Evolutionary conservation across 2,113 vertebrate genomes (phyloP).

Genomic region (Vulpes ferrilata): DNA sequence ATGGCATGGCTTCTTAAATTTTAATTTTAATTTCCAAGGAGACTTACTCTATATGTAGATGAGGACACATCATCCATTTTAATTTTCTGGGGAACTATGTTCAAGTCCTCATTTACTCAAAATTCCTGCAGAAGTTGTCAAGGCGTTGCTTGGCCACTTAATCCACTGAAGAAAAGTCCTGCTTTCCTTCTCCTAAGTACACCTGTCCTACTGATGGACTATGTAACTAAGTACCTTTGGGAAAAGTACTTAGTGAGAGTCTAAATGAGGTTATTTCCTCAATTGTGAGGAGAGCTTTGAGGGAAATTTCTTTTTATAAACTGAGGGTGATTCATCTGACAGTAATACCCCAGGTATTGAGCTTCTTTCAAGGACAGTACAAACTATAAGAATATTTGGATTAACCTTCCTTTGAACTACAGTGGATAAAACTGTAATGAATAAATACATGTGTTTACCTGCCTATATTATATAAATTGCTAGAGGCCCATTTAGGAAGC

Average conservation of each 20-base stretch:
- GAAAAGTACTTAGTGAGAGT: not conserved
- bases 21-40: conserved; percentile 1
- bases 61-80: not conserved
- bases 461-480: not conserved
- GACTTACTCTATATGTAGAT: no score
- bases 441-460: not conserved
- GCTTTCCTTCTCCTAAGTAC: not conserved
- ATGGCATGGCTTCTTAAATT: not conserved
- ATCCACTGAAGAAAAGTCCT: not conserved
- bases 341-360: not conserved
- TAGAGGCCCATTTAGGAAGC: conserved; percentile 32
- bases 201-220: not conserved
- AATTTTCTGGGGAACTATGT: not conserved
- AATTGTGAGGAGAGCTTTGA: not conserved
- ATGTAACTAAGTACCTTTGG: not conserved
- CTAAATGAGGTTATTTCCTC: not conserved
- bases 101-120: not conserved
- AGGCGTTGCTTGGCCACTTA: not conserved
- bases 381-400: conserved; percentile 20
- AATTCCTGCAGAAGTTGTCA: not conserved
- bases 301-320: not conserved
- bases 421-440: not conserved
- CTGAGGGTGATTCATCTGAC: not conserved
- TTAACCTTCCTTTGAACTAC: not conserved
- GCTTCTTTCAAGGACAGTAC: not conserved